Evolutionary conservation across 2,797 vertebrate genomes (phyloP).

Genomic region (Anniella stebbinsi): DNA sequence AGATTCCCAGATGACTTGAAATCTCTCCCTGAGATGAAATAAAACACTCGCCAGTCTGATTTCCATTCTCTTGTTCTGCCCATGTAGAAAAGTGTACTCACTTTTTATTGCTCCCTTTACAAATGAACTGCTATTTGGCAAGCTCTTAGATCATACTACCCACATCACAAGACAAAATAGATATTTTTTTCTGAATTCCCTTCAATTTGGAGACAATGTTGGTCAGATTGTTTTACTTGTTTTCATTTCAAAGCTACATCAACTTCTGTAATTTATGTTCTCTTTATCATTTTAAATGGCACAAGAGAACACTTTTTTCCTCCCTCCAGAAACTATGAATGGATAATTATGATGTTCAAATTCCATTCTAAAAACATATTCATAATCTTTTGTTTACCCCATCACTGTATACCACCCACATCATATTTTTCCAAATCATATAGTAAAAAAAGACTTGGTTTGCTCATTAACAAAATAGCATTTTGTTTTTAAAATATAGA

Average conservation of each 20-base stretch:
- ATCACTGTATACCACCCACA: conserved; percentile 46
- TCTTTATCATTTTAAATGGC: conserved; percentile 43
- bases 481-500: conserved; percentile 84
- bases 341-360: conserved; percentile 23
- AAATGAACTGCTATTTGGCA: conserved; percentile 10
- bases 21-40: conserved; percentile 82
- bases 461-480: conserved; percentile 82
- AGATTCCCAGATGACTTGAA: conserved; percentile 65
- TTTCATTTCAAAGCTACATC: conserved; percentile 35
- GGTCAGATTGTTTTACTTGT: background rate
- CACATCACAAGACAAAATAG: background rate
- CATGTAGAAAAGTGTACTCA: background rate
- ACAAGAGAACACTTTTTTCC: conserved; percentile 39
- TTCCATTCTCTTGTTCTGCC: conserved; percentile 5
- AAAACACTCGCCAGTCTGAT: conserved; percentile 54
- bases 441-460: conserved; percentile 79
- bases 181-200: background rate
- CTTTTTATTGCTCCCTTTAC: conserved; percentile 72
- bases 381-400: conserved; percentile 50
- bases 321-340: conserved; percentile 13
- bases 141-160: background rate
- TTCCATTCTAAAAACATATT: conserved; percentile 39
- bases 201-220: background rate
- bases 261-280: background rate
- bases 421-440: conserved; percentile 63